Base-by-base conservation (phyloP, 1,140 invertebrate species). In the Cydia strobilella region DNA sequence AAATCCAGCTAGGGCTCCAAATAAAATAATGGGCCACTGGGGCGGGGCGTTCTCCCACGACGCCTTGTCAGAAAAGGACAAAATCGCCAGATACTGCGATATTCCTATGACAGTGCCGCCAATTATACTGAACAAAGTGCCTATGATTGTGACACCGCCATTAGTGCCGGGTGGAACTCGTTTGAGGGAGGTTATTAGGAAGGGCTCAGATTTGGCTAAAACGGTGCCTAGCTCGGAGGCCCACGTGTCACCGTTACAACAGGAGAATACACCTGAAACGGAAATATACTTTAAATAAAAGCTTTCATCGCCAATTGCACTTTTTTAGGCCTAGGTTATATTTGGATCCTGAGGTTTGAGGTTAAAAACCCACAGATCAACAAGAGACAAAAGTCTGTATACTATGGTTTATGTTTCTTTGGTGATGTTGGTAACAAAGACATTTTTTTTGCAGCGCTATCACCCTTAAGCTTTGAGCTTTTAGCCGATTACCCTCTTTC, bases 231-330 rank as follows among this genome's bases (percentile, higher is more conserved):
- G 88, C 91, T 98, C 98, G 23, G 97, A 98, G 59, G 97, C 97
- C 96, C 97, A 98, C 0, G 98, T 98, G 84, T 99, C 98, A 6
- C 97, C 98, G 89, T 96, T 97, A 82, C 96, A 96, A 83, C 97
- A 97, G 5, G 97, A 95, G 80, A 98, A 94, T 3, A 96, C 94
- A 82, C 96, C 96, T 95, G 78, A 63, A 92, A 90, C 51, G 15
- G 18, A 59, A 48, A 45, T 45, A 42, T 2, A 65, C 39, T 42
- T 42, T 54, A n/a, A 69, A 75, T 39, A 45, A 2, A 42, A 42
- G 39, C 5, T 35, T 27, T 27, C 27, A 27, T 27, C 27, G 4
- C 3, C 27, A 27, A 27, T 27, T 27, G 27, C 27, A n/a, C n/a
- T 27, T 27, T 7, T 35, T 35, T 35, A 35, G 31, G 31, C 31